Evolutionary conservation across 2,113 vertebrate species (phyloP).

Genomic region (Prinia subflava): DNA sequence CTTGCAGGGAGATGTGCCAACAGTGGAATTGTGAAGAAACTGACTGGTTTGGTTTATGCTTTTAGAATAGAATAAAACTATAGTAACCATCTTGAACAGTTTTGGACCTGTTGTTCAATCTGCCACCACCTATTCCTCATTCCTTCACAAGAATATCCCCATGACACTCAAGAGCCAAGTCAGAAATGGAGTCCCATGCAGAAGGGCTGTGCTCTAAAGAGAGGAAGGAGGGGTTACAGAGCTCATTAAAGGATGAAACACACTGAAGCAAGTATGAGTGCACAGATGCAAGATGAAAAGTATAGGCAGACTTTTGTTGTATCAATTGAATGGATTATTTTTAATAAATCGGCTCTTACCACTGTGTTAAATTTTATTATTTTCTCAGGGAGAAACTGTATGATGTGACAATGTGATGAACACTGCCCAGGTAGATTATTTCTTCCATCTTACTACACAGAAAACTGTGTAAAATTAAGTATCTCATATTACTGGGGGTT

Average conservation of each 20-base stretch:
- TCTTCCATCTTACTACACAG: neutral
- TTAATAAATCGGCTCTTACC: neutral
- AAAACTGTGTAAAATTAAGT: neutral
- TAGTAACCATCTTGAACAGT: neutral
- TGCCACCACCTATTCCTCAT: neutral
- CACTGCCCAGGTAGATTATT: neutral
- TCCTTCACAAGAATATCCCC: neutral
- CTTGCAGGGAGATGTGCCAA: neutral
- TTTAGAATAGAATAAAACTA: neutral
- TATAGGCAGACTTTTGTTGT: neutral
- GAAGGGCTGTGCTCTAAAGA: rapidly evolving
- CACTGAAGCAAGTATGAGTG: neutral
- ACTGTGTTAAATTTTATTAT: neutral
- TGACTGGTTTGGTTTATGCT: neutral
- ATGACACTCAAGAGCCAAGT: neutral
- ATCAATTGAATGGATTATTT: neutral
- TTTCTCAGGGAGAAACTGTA: neutral
- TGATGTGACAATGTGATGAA: neutral
- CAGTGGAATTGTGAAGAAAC: neutral
- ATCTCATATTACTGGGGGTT: neutral
- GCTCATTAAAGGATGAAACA: neutral
- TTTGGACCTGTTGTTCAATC: neutral
- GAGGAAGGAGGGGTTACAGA: neutral
- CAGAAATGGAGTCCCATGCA: neutral
- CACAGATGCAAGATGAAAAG: neutral